phyloP scores from a whole-genome alignment of 2,888 invertebrate genomes.

The Mythimna lalbum region DNA sequence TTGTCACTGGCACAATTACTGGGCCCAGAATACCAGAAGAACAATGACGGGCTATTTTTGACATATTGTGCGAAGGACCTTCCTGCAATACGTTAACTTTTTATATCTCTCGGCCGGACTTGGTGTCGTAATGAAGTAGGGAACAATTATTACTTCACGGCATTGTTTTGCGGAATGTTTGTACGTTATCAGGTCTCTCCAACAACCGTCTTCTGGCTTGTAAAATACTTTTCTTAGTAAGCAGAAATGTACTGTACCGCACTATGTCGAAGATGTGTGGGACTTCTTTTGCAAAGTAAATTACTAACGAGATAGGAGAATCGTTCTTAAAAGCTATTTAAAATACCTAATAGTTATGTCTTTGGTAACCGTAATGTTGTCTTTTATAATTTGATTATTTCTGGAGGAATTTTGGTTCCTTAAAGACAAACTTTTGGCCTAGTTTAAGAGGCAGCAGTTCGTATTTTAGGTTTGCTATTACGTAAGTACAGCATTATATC shows the following conservation, averaged over 20 bases:
- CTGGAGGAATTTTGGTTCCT: too few species aligned
- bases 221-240: conserved; percentile 53
- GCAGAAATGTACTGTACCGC: neutral
- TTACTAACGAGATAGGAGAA: too few species aligned
- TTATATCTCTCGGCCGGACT: conserved; percentile 49
- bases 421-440: too few species aligned
- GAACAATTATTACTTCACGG: conserved; percentile 61
- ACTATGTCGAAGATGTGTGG: neutral
- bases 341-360: too few species aligned
- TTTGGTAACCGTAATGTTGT: too few species aligned
- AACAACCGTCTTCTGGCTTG: conserved; percentile 33
- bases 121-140: conserved; percentile 57
- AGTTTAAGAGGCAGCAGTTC: too few species aligned
- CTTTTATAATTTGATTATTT: too few species aligned
- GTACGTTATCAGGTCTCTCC: conserved; percentile 48
- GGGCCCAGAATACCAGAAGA: conserved; percentile 70
- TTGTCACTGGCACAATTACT: conserved; percentile 85
- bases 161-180: conserved; percentile 56
- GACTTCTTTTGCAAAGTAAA: neutral
- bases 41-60: conserved; percentile 79
- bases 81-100: conserved; percentile 56
- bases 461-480: too few species aligned
- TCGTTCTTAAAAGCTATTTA: too few species aligned
- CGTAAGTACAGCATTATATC: too few species aligned
- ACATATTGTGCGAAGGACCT: conserved; percentile 72